These are phyloP conservation scores for Sitodiplosis mosellana DNA, from an alignment of 1,140 invertebrate genomes.

Conservation along the genomic window DNA sequence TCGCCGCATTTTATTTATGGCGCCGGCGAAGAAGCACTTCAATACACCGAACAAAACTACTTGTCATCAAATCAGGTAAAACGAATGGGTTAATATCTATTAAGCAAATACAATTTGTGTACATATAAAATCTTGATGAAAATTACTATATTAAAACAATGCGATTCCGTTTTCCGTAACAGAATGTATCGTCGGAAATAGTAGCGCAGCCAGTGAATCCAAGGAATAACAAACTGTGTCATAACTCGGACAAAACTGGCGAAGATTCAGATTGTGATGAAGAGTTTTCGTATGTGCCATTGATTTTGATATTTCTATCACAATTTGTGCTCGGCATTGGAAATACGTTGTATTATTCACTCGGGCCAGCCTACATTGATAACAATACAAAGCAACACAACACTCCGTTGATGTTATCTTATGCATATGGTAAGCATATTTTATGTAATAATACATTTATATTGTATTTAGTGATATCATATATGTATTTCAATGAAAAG, in stretches of 20 bases:
- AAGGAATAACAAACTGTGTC: not conserved
- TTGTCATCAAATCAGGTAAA: not conserved
- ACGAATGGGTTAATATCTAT: not conserved
- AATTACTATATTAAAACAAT: not conserved
- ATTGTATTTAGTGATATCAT: too few species aligned
- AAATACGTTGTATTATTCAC: slow-evolving; percentile 36
- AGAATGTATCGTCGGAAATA: slow-evolving; percentile 1
- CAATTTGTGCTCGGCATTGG: slow-evolving; percentile 44
- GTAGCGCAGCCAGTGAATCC: not conserved
- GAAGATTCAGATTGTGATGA: slow-evolving; percentile 14
- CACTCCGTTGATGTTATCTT: slow-evolving; percentile 31
- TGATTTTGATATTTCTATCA: slow-evolving; percentile 36
- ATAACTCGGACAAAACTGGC: not conserved
- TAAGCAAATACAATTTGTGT: not conserved
- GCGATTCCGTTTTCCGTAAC: not conserved
- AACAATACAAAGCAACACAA: slow-evolving; percentile 41
- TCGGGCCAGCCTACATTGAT: slow-evolving; percentile 42
- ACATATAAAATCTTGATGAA: not conserved
- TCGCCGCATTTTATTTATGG: slow-evolving; percentile 44
- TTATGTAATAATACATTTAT: too few species aligned
- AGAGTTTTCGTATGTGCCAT: slow-evolving; percentile 25
- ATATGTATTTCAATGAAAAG: too few species aligned
- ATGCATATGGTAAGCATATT: too few species aligned
- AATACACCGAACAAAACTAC: slow-evolving; percentile 18
- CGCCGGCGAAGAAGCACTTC: slow-evolving; percentile 26